Percentiles rank a stretch among this genome's conserved stretches.
Conservation (phyloP, 2,888 invertebrate genomes). For the Carcina quercana region DNA sequence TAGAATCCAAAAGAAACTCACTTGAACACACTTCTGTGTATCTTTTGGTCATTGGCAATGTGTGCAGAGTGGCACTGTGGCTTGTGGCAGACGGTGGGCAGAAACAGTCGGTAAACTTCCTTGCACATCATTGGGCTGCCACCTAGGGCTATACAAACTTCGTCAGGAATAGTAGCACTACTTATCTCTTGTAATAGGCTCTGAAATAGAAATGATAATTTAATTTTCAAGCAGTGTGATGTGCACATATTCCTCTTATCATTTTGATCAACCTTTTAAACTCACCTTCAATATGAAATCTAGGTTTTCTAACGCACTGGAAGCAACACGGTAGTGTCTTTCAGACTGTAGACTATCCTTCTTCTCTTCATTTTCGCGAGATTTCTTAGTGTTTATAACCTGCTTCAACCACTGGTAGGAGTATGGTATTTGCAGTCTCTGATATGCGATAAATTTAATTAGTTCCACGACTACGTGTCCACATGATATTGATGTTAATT, state of each 20-base stretch:
- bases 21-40: constrained; percentile 55
- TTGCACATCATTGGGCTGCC: constrained; percentile 52
- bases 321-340: constrained; percentile 53
- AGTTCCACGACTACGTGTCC: constrained; percentile 72
- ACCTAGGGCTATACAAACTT: constrained; percentile 58
- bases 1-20: too few relatives aligned
- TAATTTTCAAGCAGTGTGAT: background rate
- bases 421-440: constrained; percentile 72
- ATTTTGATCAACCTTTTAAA: too few relatives aligned
- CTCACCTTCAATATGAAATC: constrained; percentile 60
- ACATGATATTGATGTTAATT: constrained; percentile 72
- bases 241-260: background rate
- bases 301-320: constrained; percentile 55
- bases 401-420: constrained; percentile 66
- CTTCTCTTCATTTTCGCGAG: constrained; percentile 24
- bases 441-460: constrained; percentile 72
- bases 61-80: constrained; percentile 52
- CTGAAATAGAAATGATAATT: constrained; percentile 29
- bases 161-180: constrained; percentile 49
- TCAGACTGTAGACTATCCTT: constrained; percentile 56
- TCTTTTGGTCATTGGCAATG: constrained; percentile 57
- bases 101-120: constrained; percentile 54
- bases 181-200: constrained; percentile 55
- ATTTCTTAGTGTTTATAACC: constrained; percentile 49
- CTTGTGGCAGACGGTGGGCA: constrained; percentile 52